Conservation (phyloP, 2,888 invertebrate species). For the Hymenopus coronatus region DNA sequence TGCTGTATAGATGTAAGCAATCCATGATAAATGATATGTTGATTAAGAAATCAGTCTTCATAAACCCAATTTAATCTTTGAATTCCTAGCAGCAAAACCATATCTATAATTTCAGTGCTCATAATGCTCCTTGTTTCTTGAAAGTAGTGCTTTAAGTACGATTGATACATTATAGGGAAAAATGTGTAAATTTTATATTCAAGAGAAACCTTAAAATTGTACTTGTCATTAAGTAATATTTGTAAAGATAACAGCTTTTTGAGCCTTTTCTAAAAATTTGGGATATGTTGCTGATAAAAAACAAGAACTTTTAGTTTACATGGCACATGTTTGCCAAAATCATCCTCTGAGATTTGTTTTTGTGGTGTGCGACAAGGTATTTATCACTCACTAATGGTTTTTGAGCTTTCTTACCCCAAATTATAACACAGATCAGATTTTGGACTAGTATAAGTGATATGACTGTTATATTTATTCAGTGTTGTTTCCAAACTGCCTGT, state of each 20-base stretch:
- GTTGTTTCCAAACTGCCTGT: background rate
- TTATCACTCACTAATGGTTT: background rate
- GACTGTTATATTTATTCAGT: background rate
- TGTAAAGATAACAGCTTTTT: background rate
- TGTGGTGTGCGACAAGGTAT: background rate
- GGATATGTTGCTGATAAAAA: background rate
- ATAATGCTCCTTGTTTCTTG: too few species aligned
- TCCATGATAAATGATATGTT: too few species aligned
- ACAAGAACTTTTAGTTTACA: background rate
- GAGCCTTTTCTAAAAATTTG: background rate
- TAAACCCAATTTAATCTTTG: too few species aligned
- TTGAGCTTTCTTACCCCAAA: background rate
- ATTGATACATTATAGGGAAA: background rate
- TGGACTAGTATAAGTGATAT: background rate
- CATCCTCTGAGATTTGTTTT: background rate
- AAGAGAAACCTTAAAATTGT: background rate
- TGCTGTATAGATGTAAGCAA: too few species aligned
- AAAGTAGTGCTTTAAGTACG: background rate
- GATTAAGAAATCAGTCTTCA: too few species aligned
- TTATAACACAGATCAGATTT: background rate
- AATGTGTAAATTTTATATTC: background rate
- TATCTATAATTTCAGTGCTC: too few species aligned
- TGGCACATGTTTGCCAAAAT: background rate
- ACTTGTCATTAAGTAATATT: background rate
- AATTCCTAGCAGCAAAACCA: too few species aligned